Conservation (phyloP, 2,797 vertebrate genomes). For the Nyctalus aviator region DNA sequence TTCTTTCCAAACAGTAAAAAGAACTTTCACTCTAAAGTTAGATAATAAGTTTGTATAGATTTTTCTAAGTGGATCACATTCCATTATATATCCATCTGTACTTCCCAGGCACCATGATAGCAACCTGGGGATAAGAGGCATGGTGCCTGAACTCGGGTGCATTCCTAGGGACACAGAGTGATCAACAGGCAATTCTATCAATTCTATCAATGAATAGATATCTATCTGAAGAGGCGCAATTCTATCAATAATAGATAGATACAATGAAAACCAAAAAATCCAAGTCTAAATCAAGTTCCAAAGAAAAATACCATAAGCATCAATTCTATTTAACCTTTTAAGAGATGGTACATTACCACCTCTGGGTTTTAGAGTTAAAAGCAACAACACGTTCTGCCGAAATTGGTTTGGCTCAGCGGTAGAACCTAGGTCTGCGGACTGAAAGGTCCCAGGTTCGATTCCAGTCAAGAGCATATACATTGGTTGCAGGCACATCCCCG, state of each 20-base stretch:
- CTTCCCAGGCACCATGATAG: background rate
- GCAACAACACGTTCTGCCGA: background rate
- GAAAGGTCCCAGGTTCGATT: too few relatives aligned
- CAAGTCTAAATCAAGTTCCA: constrained; percentile 9
- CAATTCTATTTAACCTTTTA: constrained; percentile 5
- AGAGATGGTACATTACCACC: background rate
- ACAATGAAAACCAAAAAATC: constrained; percentile 62
- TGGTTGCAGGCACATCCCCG: too few relatives aligned
- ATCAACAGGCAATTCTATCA: background rate
- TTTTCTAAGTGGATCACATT: constrained; percentile 16
- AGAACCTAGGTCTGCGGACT: too few relatives aligned
- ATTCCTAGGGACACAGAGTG: background rate
- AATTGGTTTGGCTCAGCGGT: too few relatives aligned
- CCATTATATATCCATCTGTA: background rate
- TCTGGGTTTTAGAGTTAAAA: constrained; percentile 61
- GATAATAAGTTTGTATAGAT: background rate
- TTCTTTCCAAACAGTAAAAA: background rate
- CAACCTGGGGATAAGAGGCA: background rate
- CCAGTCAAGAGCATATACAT: too few relatives aligned
- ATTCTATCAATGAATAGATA: too few relatives aligned
- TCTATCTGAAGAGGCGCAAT: too few relatives aligned
- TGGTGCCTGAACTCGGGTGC: background rate
- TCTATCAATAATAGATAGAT: background rate
- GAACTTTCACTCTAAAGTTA: constrained; percentile 37
- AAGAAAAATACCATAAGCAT: background rate